A percentile compares a stretch with the other conserved stretches of the same genome.
Conservation (phyloP, 1,140 invertebrate species). For the Ylistrum balloti region DNA sequence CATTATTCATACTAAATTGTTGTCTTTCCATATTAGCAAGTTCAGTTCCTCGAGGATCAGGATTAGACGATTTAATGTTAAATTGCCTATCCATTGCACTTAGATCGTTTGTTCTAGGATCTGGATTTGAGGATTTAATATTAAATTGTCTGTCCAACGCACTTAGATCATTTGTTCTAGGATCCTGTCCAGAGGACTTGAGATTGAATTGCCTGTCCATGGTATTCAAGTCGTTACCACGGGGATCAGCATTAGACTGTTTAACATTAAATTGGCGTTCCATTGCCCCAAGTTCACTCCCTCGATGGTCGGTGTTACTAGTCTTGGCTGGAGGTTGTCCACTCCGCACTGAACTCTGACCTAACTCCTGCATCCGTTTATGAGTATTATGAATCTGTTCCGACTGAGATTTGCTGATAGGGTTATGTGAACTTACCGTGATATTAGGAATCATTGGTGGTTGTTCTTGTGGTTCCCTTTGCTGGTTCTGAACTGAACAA, state of each 20-base stretch:
- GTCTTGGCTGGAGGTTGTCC: neutral
- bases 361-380: conserved; percentile 59
- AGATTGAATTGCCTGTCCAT: conserved; percentile 43
- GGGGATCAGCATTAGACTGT: conserved; percentile 48
- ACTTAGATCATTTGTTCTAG: neutral
- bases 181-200: conserved; percentile 22
- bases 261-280: conserved; percentile 37
- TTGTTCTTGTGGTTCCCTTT: conserved; percentile 56
- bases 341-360: conserved; percentile 10
- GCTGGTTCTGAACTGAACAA: conserved; percentile 52
- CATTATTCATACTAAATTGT: conserved; percentile 57
- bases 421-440: conserved; percentile 53
- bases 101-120: neutral
- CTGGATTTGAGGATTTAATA: neutral
- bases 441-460: conserved; percentile 61
- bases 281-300: neutral
- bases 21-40: conserved; percentile 54
- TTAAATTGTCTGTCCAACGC: neutral
- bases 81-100: conserved; percentile 41
- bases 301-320: conserved; percentile 4
- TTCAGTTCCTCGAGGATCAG: conserved; percentile 51
- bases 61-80: neutral
- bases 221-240: conserved; percentile 47
- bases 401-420: conserved; percentile 58
- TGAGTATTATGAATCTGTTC: conserved; percentile 60